A percentile compares a stretch with the other conserved stretches of the same genome.
Evolutionary conservation across 2,113 vertebrate species (phyloP).

Genomic region (Scomber colias): DNA sequence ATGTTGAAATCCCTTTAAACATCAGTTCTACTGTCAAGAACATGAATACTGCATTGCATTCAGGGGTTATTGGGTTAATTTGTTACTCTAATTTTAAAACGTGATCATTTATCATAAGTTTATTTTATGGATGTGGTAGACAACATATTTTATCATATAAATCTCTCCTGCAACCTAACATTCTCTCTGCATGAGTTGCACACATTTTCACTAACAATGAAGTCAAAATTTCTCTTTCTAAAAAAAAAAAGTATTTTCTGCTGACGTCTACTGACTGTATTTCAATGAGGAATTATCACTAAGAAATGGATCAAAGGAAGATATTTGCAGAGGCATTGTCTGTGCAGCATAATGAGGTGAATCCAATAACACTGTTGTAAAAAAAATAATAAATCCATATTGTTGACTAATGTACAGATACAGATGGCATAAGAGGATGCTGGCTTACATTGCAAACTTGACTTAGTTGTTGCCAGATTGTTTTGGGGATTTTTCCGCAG

Average conservation of each 20-base stretch:
- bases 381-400: conserved; percentile 34
- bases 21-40: conserved; percentile 47
- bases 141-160: conserved; percentile 21
- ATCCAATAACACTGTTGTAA: conserved; percentile 43
- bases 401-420: conserved; percentile 34
- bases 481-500: conserved; percentile 25
- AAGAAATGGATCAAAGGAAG: conserved; percentile 39
- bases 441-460: conserved; percentile 56
- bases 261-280: conserved; percentile 18
- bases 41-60: conserved; percentile 70
- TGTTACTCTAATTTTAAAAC: conserved; percentile 50
- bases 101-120: conserved; percentile 54
- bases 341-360: conserved; percentile 55
- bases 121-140: conserved; percentile 34
- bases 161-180: conserved; percentile 18
- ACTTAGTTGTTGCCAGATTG: conserved; percentile 31
- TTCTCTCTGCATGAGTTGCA: conserved; percentile 37
- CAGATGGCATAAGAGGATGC: conserved; percentile 1
- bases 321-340: conserved; percentile 33
- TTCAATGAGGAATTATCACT: conserved; percentile 35
- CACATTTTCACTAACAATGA: conserved; percentile 17
- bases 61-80: conserved; percentile 57
- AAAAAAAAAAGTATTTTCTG: conserved; percentile 14
- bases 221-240: conserved; percentile 1
- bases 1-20: conserved; percentile 52